Conservation (phyloP, 2,797 vertebrate species). For the Falco naumanni region DNA sequence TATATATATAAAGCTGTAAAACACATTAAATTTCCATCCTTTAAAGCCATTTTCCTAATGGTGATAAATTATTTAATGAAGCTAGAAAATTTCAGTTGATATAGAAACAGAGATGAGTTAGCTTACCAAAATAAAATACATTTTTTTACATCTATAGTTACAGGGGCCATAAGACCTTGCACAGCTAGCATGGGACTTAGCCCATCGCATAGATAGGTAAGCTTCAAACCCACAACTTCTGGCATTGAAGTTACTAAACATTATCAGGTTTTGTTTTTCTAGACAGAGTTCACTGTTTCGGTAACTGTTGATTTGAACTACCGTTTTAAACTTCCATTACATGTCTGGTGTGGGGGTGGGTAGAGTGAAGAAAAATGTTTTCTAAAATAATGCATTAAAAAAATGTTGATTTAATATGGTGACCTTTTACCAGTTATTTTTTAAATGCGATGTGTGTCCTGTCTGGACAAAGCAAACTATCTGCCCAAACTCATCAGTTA, state of each 20-base stretch:
- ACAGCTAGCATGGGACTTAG: background rate
- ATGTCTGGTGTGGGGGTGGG: background rate
- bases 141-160: background rate
- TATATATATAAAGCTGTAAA: background rate
- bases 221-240: background rate
- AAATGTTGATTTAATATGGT: slow-evolving; percentile 23
- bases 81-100: background rate
- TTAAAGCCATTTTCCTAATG: slow-evolving; percentile 19
- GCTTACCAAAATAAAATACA: background rate
- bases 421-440: slow-evolving; percentile 48
- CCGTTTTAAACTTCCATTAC: background rate
- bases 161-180: background rate
- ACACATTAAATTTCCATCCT: background rate
- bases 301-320: background rate
- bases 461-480: slow-evolving; percentile 21
- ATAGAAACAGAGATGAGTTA: background rate
- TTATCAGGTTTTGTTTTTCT: background rate
- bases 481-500: slow-evolving; percentile 31
- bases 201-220: fast-evolving
- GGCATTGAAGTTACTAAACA: background rate
- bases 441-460: slow-evolving; percentile 39
- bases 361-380: background rate
- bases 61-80: background rate
- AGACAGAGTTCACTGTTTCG: background rate
- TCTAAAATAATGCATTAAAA: background rate